Conservation (phyloP, 2,888 invertebrate species). For the Folsomia manolachei region DNA sequence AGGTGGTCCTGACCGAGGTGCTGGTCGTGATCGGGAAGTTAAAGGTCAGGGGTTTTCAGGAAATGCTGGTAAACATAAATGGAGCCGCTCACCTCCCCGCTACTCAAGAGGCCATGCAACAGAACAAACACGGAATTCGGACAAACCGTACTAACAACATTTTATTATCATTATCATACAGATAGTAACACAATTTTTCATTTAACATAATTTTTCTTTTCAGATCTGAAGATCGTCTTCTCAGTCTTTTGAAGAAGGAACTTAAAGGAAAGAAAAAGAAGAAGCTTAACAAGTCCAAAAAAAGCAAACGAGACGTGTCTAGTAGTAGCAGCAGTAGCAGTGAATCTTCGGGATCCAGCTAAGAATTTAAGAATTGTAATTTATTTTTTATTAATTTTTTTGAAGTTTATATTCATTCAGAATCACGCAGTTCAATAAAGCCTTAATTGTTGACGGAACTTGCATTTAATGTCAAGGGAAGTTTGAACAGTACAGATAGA, state of each 20-base stretch:
- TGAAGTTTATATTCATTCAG: too few relatives aligned
- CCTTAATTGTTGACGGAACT: too few relatives aligned
- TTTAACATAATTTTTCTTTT: background rate
- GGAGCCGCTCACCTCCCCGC: constrained; percentile 45
- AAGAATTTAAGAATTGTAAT: too few relatives aligned
- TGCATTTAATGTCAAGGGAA: too few relatives aligned
- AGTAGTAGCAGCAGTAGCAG: too few relatives aligned
- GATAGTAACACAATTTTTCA: background rate
- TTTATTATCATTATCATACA: background rate
- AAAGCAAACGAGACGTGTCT: constrained; percentile 21
- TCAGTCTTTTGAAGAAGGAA: constrained; percentile 35
- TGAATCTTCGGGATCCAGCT: background rate
- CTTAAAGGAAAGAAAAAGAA: constrained; percentile 38
- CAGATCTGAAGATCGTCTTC: constrained; percentile 30
- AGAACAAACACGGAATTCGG: constrained; percentile 31
- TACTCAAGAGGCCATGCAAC: constrained; percentile 45
- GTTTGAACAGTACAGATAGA: too few relatives aligned
- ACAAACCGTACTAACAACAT: constrained; percentile 5
- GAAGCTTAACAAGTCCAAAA: constrained; percentile 33
- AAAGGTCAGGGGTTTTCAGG: background rate
- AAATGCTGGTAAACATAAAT: constrained; percentile 33
- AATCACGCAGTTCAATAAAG: too few relatives aligned
- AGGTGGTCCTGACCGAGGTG: background rate
- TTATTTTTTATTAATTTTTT: too few relatives aligned
- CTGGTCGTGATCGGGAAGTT: background rate